Base-by-base conservation (phyloP, 2,888 invertebrate species). In the Volucella bombylans region DNA sequence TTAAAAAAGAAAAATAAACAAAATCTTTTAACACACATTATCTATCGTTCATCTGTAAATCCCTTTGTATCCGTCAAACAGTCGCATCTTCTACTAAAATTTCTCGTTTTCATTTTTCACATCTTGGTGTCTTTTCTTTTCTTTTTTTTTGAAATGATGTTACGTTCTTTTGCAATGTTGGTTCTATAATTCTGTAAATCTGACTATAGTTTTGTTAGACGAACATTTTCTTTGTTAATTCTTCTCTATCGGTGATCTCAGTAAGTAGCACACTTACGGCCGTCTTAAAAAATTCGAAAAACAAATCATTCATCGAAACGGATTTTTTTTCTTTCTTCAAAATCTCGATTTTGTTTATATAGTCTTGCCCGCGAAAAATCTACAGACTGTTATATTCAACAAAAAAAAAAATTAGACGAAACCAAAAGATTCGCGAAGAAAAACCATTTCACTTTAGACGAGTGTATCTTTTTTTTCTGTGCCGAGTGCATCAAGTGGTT, bases 401-500 rank as follows among this genome's bases (percentile, higher is more conserved):
- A 23, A 23, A 23, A 23, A 23, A 23, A 23, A 23, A 4, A 23
- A 23, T 23, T 23, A 23, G 23, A 23, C 3, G 4, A 23, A 23
- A 23, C 4, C 23, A 57, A 54, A 41, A 71, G 50, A 57, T 43
- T 59, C 52, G 67, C 50, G 62, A 74, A 59, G 49, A 9, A 50
- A 61, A 74, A 59, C 57, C 49, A 68, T 31, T 49, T 67, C 59
- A 59, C 61, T 57, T 52, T 18, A 55, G 11, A 65, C 39, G 12
- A 47, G 14, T 61, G 9, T 45, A 55, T 61, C 11, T 76, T 52
- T 77, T 72, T 74, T 52, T 59, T 65, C 61, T 80, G 61, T 67
- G 81, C 74, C 55, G 67, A 83, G 87, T 87, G 87, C 87, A 87
- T 87, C 87, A 87, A 87, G 87, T 87, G 87, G 87, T 87, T 87